Evolutionary conservation across 2,113 vertebrate genomes (phyloP).

Genomic region (Natator depressus): DNA sequence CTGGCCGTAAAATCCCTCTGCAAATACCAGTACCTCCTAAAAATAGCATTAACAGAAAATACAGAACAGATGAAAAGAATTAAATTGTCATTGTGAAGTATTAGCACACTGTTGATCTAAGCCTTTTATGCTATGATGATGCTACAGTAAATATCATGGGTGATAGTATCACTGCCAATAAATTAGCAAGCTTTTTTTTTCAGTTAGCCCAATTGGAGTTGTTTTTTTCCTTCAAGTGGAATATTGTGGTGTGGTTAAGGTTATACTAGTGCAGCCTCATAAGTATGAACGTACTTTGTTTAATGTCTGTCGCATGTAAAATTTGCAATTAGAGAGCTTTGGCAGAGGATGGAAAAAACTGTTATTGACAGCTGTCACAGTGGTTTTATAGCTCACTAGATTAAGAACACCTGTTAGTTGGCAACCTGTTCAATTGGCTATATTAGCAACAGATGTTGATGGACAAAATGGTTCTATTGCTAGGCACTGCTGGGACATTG

Average conservation of each 20-base stretch:
- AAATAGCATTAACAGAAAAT: background rate
- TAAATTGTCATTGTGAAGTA: slow-evolving; percentile 26
- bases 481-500: background rate
- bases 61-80: slow-evolving; percentile 5
- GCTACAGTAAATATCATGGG: background rate
- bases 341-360: background rate
- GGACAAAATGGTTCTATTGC: background rate
- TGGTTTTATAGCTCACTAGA: background rate
- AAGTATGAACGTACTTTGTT: background rate
- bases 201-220: background rate
- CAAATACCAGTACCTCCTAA: background rate
- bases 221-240: background rate
- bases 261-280: background rate
- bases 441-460: background rate
- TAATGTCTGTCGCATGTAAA: background rate
- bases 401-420: background rate
- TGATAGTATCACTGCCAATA: background rate
- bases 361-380: background rate
- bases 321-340: background rate
- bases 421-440: background rate
- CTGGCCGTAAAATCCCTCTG: background rate
- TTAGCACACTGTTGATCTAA: background rate
- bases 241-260: background rate
- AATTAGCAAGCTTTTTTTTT: background rate
- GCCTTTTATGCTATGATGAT: background rate